Base-by-base conservation (phyloP, 2,888 invertebrate species). In the Danaus chrysippus region DNA sequence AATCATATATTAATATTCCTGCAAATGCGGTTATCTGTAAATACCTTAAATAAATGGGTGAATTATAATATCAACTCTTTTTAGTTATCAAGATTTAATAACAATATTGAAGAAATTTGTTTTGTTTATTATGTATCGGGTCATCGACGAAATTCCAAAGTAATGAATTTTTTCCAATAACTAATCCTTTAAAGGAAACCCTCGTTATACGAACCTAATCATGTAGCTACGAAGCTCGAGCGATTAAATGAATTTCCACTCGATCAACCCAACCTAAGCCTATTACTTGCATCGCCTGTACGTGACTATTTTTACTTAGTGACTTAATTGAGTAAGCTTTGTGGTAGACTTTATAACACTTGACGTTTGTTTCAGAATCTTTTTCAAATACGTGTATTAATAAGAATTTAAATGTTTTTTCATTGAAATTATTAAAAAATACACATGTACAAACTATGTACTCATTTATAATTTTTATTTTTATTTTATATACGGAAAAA, bases 161-260 rank as follows among this genome's bases (percentile, higher is more conserved):
- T 34, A 44, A 44, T 49, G 13, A 46, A 3, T 49, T 15, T 49
- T 49, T 15, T 49, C 49, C 49, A 49, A 49, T 49, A 49, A 49
- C 49, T 49, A 49, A 49, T 49, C 56, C 44, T 10, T 54, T 42
- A 61, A 23, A 43, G 52, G 42, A 59, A 62, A 23, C 55, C 34
- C 58, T 55, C 55, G 42, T 56, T 59, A 58, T 62, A 59, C 60
- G 57, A 62, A 65, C 54, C 61, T 58, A 65, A 67, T 67, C 67
- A 63, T 59, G 61, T 59, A 42, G 55, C 59, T 49, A 49, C 58
- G 61, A 54, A 54, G 62, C 34, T 55, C 55, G 23, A 62, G 44
- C 67, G 67, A 65, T 67, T 65, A 65, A 65, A 67, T 62, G 59
- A 67, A 63, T 67, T 67, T 67, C 67, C 61, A 62, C 55, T 52